These are phyloP conservation scores for Andrena dorsata DNA, from an alignment of 2,888 invertebrate genomes.

Conservation along the genomic window DNA sequence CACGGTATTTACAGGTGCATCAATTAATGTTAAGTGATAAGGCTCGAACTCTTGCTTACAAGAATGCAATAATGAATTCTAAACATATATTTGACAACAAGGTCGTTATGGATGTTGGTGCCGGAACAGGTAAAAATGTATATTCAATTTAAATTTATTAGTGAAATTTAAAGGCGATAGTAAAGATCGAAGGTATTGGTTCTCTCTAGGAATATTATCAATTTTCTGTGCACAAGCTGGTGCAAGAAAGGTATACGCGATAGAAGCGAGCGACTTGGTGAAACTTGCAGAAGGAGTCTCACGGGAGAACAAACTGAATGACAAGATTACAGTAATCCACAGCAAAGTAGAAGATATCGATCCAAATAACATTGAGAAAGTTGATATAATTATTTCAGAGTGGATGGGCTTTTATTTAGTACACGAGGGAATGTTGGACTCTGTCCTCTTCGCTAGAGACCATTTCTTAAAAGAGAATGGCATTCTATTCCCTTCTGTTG, in stretches of 20 bases:
- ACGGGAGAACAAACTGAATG: constrained; percentile 89
- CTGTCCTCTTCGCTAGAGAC: constrained; percentile 93
- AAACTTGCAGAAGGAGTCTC: constrained; percentile 88
- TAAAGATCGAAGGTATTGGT: constrained; percentile 19
- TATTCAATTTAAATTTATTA: not conserved
- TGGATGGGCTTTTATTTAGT: constrained; percentile 99
- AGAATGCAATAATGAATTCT: constrained; percentile 91
- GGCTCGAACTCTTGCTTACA: constrained; percentile 92
- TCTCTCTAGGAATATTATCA: constrained; percentile 90
- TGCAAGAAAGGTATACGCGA: constrained; percentile 94
- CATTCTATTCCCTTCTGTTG: constrained; percentile 91
- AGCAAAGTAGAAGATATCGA: constrained; percentile 91
- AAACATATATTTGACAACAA: constrained; percentile 90
- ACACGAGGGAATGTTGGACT: constrained; percentile 98
- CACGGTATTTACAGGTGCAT: constrained; percentile 88
- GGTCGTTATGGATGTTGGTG: constrained; percentile 94
- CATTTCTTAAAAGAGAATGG: constrained; percentile 91
- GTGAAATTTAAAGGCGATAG: not conserved
- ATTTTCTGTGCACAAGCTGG: constrained; percentile 96
- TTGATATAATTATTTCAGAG: constrained; percentile 96
- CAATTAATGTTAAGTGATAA: constrained; percentile 92
- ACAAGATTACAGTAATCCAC: constrained; percentile 91
- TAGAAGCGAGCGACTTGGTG: constrained; percentile 92
- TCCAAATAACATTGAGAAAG: constrained; percentile 88
- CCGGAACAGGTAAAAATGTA: constrained; percentile 88